Base-by-base conservation (phyloP, 2,797 vertebrate species). In the Phoxinus dragarum region DNA sequence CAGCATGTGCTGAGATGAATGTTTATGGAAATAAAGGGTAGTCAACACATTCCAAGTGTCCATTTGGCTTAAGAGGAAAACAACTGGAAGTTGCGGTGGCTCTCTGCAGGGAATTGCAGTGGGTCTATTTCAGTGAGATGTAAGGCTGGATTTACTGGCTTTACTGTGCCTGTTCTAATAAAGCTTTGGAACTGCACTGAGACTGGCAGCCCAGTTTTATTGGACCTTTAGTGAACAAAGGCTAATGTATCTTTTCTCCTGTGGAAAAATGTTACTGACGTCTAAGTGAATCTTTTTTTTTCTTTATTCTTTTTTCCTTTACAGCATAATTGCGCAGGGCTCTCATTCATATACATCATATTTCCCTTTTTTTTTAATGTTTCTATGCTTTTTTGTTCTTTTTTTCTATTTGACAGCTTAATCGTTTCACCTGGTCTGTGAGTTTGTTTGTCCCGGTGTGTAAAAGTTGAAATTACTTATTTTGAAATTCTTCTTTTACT, bases 1-100 rank as follows among this genome's bases (percentile, higher is more conserved):
- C 67, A 14, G 54, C 54, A 73, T 59, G 40, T 52, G 10, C 42
- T 59, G n/a, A 64, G 67, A 80, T 74, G 23, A 80, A 80, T 73
- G 76, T 80, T 73, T 73, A 74, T 80, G 68, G 54, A 74, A 85
- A 73, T 85, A 85, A 80, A 77, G 31, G 31, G 84, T 80, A 64
- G 83, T 79, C 67, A 23, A 80, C 84, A 61, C 67, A 72, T 72
- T 85, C 14, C 54, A 80, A 80, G 14, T 61, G 68, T 80, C 54
- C 54, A 66, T 80, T 80, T 85, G 77, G 76, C 54, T 80, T 85
- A 85, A 80, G 77, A 80, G 68, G 77, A 38, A 47, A 73, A 64
- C 27, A 44, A 54, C 56, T 64, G 23, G 54, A 80, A 14, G 54
- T 23, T 84, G 44, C 38, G 59, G 23, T 2, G 0, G 16, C 9